phyloP scores from a whole-genome alignment of 2,888 invertebrate species.

The Galerucella pusilla region DNA sequence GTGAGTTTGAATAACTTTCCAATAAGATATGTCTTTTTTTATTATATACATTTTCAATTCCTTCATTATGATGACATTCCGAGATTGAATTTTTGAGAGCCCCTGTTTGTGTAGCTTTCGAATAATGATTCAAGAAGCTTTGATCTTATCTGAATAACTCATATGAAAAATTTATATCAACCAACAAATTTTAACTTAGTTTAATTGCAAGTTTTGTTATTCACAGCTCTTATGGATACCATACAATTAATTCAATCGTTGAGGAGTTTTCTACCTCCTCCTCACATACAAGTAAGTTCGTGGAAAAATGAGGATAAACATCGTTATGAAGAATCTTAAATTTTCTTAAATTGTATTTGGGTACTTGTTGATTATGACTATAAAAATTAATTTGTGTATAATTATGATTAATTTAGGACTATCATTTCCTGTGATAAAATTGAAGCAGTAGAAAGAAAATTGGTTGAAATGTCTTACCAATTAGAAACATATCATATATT shows the following conservation, averaged over 20 bases:
- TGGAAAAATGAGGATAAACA: slow-evolving; percentile 89
- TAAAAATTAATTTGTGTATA: neutral
- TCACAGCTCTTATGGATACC: slow-evolving; percentile 84
- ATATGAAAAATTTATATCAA: slow-evolving; percentile 1
- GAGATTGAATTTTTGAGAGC: slow-evolving; percentile 59
- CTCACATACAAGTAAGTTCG: slow-evolving; percentile 88
- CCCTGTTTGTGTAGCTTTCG: slow-evolving; percentile 53
- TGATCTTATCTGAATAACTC: slow-evolving; percentile 58
- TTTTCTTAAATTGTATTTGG: slow-evolving; percentile 7
- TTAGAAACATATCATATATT: too few relatives aligned
- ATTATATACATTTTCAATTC: too few relatives aligned
- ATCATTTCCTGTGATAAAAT: too few relatives aligned
- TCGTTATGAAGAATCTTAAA: slow-evolving; percentile 64
- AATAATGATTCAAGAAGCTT: slow-evolving; percentile 57
- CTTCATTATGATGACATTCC: slow-evolving; percentile 56
- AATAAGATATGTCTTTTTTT: too few relatives aligned
- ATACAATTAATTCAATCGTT: slow-evolving; percentile 88
- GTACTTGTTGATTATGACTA: slow-evolving; percentile 6
- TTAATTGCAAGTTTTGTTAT: slow-evolving; percentile 12
- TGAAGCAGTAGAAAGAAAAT: too few relatives aligned
- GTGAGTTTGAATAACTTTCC: slow-evolving; percentile 65
- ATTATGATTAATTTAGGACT: too few relatives aligned
- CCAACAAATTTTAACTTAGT: slow-evolving; percentile 5
- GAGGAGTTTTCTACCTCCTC: slow-evolving; percentile 85
- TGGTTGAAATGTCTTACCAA: too few relatives aligned